Evolutionary conservation across 2,797 vertebrate species (phyloP).

Genomic region (Danio tinwini): DNA sequence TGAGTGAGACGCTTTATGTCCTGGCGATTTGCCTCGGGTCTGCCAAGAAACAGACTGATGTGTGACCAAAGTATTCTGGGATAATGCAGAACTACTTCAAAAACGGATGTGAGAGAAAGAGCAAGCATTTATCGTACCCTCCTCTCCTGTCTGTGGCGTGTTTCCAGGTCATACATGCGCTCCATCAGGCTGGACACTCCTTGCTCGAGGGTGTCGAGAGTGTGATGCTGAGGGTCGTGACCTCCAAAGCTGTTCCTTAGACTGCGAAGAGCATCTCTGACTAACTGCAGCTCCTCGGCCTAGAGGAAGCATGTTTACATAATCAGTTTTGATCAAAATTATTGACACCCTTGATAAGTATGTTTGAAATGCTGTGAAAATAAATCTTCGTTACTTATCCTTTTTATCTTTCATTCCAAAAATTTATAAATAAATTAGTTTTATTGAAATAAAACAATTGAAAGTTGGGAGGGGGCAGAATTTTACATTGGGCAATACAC

Average conservation of each 20-base stretch:
- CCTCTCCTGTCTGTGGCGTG: conserved; percentile 62
- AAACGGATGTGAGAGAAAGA: neutral
- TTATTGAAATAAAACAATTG: no score
- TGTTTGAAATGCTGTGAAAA: no score
- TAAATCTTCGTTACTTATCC: no score
- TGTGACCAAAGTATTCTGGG: neutral
- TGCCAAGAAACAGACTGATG: conserved; percentile 63
- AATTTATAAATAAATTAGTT: no score
- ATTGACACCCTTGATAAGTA: no score
- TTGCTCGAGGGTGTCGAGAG: conserved; percentile 97
- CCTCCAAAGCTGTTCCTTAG: conserved; percentile 93
- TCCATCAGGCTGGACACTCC: conserved; percentile 94
- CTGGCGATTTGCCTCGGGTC: conserved; percentile 84
- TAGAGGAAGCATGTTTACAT: conserved; percentile 60
- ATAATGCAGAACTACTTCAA: neutral
- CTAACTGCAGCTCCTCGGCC: conserved; percentile 91
- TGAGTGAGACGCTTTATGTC: conserved; percentile 77
- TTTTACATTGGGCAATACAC: no score
- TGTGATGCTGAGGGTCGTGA: conserved; percentile 96
- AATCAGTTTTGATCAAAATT: neutral
- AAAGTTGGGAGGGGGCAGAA: no score
- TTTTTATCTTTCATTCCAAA: no score
- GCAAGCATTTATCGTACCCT: neutral
- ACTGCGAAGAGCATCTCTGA: conserved; percentile 90
- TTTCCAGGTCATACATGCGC: conserved; percentile 83